Evolutionary conservation across 1,140 invertebrate genomes (phyloP).

Genomic region (Plodia interpunctella): DNA sequence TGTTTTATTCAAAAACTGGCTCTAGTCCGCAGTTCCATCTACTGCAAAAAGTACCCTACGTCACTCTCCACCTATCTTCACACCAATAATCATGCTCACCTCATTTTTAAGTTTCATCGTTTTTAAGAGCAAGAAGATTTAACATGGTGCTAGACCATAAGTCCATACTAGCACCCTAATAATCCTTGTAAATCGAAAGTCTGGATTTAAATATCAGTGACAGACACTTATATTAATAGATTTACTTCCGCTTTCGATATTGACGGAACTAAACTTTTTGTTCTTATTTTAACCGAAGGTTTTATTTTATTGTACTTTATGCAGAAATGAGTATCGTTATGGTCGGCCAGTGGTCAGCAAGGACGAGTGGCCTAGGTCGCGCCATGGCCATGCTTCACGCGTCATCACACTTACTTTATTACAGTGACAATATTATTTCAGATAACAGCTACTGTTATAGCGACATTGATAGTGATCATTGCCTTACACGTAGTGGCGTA

Average conservation of each 20-base stretch:
- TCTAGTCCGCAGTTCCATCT: too few relatives aligned
- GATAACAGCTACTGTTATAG: not conserved
- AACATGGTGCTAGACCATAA: too few relatives aligned
- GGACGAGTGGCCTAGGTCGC: slow-evolving; percentile 52
- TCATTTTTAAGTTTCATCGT: too few relatives aligned
- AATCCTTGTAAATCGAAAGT: too few relatives aligned
- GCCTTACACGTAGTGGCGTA: not conserved
- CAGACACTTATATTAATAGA: too few relatives aligned
- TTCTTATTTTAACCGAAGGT: not conserved
- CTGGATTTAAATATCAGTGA: too few relatives aligned
- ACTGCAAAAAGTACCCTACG: too few relatives aligned
- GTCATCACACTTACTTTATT: slow-evolving; percentile 34
- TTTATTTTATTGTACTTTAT: slow-evolving; percentile 9
- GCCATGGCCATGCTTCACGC: slow-evolving; percentile 53
- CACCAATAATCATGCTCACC: too few relatives aligned
- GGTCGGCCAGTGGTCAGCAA: slow-evolving; percentile 48
- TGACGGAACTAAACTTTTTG: not conserved
- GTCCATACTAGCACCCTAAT: too few relatives aligned
- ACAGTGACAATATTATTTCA: not conserved
- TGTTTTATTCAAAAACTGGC: too few relatives aligned
- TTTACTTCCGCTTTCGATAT: not conserved
- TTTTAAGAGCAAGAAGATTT: too few relatives aligned
- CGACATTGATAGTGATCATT: not conserved
- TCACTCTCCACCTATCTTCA: too few relatives aligned
- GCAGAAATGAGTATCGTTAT: slow-evolving; percentile 34